These are phyloP conservation scores for Cromileptes altivelis DNA, from an alignment of 2,113 vertebrate genomes.

Conservation along the genomic window DNA sequence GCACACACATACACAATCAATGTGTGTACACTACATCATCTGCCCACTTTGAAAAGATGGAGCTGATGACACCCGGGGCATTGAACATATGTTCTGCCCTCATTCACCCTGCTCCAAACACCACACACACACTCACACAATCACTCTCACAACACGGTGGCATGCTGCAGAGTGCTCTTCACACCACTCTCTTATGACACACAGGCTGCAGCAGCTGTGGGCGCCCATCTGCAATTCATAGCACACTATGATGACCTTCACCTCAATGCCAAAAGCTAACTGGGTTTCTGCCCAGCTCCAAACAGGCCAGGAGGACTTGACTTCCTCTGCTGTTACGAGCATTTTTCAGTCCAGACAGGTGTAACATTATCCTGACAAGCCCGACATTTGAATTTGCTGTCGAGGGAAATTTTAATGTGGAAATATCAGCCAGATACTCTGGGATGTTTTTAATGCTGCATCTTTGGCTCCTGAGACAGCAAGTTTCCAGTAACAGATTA, in stretches of 20 bases:
- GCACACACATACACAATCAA: constrained; percentile 2
- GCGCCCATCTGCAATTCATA: constrained; percentile 56
- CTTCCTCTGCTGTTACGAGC: constrained; percentile 9
- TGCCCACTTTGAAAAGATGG: constrained; percentile 3
- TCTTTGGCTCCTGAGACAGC: background rate
- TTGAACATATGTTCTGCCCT: constrained; percentile 41
- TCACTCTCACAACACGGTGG: constrained; percentile 9
- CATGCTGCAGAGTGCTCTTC: constrained; percentile 39
- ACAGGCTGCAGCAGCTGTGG: constrained; percentile 56
- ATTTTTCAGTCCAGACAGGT: constrained; percentile 10
- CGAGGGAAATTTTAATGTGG: background rate
- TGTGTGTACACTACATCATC: constrained; percentile 9
- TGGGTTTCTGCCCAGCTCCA: constrained; percentile 4
- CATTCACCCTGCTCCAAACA: background rate
- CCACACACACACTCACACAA: constrained; percentile 31
- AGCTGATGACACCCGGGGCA: constrained; percentile 17
- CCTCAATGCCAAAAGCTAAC: constrained; percentile 45
- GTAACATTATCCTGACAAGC: constrained; percentile 17
- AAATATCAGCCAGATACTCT: constrained; percentile 14
- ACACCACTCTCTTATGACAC: constrained; percentile 52
- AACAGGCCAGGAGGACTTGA: background rate
- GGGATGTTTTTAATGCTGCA: background rate
- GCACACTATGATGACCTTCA: constrained; percentile 55
- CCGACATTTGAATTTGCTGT: constrained; percentile 1
- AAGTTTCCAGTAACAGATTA: constrained; percentile 9